Percentiles rank a stretch among this genome's conserved stretches.
These are phyloP conservation scores for Macaca nemestrina DNA, from an alignment of 2,113 vertebrate species.

Conservation along the genomic window DNA sequence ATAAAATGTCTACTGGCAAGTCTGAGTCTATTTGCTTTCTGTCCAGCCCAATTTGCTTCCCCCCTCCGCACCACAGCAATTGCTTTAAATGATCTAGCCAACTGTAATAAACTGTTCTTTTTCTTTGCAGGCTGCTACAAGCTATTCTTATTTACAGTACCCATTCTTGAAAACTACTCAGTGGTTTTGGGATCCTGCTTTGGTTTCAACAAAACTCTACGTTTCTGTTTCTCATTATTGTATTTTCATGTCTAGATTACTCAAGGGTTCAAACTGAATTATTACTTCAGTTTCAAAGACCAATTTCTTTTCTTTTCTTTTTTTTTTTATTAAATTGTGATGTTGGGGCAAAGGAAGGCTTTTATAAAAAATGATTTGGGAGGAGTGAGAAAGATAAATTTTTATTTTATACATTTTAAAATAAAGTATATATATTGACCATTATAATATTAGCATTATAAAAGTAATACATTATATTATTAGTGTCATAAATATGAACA, in stretches of 20 bases:
- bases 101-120: constrained; percentile 25
- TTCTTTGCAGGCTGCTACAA: not conserved
- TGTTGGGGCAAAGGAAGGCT: not conserved
- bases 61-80: not conserved
- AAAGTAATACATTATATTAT: not conserved
- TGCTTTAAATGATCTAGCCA: constrained; percentile 48
- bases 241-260: not conserved
- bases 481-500: not conserved
- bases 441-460: not conserved
- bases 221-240: constrained; percentile 8
- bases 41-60: constrained; percentile 33
- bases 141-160: constrained; percentile 19
- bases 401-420: not conserved
- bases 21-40: constrained; percentile 36
- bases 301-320: not conserved
- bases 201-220: not conserved
- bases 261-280: not conserved
- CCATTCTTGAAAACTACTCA: not conserved
- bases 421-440: not conserved
- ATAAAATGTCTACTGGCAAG: constrained; percentile 24
- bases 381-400: not conserved
- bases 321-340: not conserved
- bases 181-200: not conserved
- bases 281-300: not conserved
- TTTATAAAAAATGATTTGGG: not conserved